These are phyloP conservation scores for Drosophila pandora DNA, from an alignment of 1,140 invertebrate genomes.

Conservation along the genomic window DNA sequence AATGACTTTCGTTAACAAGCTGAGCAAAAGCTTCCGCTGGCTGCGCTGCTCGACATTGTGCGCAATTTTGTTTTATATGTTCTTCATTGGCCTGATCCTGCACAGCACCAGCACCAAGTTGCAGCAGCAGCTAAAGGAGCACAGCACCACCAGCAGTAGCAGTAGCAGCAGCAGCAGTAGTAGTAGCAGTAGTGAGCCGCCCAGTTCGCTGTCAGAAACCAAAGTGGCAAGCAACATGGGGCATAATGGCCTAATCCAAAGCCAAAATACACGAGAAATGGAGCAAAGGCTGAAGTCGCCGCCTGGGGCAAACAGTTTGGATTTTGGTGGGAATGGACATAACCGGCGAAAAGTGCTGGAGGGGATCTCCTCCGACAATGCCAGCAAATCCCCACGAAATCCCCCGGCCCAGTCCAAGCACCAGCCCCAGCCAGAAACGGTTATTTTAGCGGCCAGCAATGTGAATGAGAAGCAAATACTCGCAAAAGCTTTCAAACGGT, in stretches of 20 bases:
- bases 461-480: constrained; percentile 83
- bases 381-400: constrained; percentile 51
- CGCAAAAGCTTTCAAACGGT: constrained; percentile 82
- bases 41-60: constrained; percentile 81
- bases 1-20: constrained; percentile 83
- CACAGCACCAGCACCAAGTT: constrained; percentile 79
- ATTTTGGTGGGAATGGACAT: constrained; percentile 31
- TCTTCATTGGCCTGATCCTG: constrained; percentile 83
- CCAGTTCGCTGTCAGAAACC: constrained; percentile 19
- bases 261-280: constrained; percentile 50
- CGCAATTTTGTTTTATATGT: constrained; percentile 83
- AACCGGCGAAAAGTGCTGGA: constrained; percentile 42
- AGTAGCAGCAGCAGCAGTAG: constrained; percentile 34
- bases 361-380: constrained; percentile 19
- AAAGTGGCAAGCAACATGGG: constrained; percentile 48
- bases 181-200: constrained; percentile 30
- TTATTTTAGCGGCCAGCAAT: constrained; percentile 83
- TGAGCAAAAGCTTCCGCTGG: constrained; percentile 83
- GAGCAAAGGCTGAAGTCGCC: constrained; percentile 40
- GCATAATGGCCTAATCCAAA: constrained; percentile 39
- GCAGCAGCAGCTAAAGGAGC: constrained; percentile 62
- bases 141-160: constrained; percentile 30
- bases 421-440: constrained; percentile 67
- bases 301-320: constrained; percentile 59
- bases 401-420: constrained; percentile 2